These are phyloP conservation scores for Myoxocephalus aenaeus DNA, from an alignment of 2,797 vertebrate species.

Conservation along the genomic window DNA sequence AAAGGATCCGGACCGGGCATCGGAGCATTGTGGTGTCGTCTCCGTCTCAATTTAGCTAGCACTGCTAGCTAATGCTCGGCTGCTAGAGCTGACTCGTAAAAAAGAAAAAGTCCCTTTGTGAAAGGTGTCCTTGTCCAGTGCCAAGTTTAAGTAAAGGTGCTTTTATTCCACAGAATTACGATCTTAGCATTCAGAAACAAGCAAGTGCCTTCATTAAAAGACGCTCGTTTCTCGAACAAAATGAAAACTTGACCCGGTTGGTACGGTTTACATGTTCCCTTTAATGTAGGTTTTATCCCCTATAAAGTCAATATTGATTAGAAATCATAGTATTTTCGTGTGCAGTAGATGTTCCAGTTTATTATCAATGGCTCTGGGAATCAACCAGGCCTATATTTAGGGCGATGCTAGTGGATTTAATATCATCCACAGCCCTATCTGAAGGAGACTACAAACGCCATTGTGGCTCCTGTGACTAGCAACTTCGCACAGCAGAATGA, in stretches of 20 bases:
- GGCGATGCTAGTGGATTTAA: conserved; percentile 90
- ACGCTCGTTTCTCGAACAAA: conserved; percentile 85
- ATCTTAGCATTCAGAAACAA: conserved; percentile 81
- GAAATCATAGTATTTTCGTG: conserved; percentile 89
- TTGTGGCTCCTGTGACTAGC: conserved; percentile 85
- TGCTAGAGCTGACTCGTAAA: conserved; percentile 80
- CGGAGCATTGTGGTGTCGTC: conserved; percentile 77
- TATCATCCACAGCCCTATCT: conserved; percentile 87
- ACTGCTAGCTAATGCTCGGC: conserved; percentile 79
- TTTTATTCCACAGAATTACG: conserved; percentile 82
- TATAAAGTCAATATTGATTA: conserved; percentile 83
- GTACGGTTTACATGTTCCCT: conserved; percentile 89
- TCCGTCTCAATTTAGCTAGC: conserved; percentile 82
- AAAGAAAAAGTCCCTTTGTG: conserved; percentile 82
- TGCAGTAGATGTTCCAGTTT: conserved; percentile 89
- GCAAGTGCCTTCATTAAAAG: conserved; percentile 80
- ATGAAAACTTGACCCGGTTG: conserved; percentile 89
- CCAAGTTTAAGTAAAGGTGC: conserved; percentile 80
- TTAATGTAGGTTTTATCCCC: conserved; percentile 87
- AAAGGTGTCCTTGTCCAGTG: conserved; percentile 84
- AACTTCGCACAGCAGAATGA: conserved; percentile 63
- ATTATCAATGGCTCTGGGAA: conserved; percentile 88
- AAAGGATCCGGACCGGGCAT: conserved; percentile 66
- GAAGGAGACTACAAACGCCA: conserved; percentile 87
- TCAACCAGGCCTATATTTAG: conserved; percentile 88